Conservation (phyloP, 2,797 vertebrate genomes). For the Cuniculus paca region DNA sequence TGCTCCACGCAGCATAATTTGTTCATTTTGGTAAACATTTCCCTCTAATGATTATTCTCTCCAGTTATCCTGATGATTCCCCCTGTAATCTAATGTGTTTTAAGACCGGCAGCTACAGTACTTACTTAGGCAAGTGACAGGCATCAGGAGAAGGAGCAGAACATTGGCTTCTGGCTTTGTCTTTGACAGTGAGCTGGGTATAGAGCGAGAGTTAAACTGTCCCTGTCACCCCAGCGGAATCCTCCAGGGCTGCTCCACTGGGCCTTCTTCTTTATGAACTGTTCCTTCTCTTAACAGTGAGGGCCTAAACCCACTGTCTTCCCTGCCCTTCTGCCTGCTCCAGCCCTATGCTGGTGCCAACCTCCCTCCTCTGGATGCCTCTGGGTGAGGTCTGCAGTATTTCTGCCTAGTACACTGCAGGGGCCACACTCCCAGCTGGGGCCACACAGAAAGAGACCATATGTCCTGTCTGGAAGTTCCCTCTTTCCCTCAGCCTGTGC, state of each 20-base stretch:
- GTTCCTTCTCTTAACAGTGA: neutral
- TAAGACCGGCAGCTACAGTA: too few relatives aligned
- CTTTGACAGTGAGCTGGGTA: neutral
- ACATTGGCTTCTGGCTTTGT: neutral
- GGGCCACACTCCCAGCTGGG: neutral
- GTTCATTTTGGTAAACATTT: neutral
- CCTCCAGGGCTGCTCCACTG: neutral
- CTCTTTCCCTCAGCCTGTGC: neutral
- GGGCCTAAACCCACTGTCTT: too few relatives aligned
- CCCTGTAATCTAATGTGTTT: too few relatives aligned
- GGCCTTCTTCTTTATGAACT: neutral
- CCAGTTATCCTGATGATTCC: too few relatives aligned
- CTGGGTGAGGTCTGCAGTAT: neutral
- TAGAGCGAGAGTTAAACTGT: too few relatives aligned
- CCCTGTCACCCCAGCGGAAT: too few relatives aligned
- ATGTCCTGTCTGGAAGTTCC: neutral
- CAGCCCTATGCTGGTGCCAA: neutral
- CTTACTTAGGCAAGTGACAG: neutral
- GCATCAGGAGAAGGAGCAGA: neutral
- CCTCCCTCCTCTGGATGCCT: neutral
- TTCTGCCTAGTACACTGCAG: neutral
- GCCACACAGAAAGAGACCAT: neutral
- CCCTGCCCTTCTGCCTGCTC: neutral
- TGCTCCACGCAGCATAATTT: neutral
- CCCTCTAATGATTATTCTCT: neutral